Percentiles rank a stretch among this genome's conserved stretches.
phyloP scores from a whole-genome alignment of 1,140 invertebrate genomes.

The Drosophila watanabei region DNA sequence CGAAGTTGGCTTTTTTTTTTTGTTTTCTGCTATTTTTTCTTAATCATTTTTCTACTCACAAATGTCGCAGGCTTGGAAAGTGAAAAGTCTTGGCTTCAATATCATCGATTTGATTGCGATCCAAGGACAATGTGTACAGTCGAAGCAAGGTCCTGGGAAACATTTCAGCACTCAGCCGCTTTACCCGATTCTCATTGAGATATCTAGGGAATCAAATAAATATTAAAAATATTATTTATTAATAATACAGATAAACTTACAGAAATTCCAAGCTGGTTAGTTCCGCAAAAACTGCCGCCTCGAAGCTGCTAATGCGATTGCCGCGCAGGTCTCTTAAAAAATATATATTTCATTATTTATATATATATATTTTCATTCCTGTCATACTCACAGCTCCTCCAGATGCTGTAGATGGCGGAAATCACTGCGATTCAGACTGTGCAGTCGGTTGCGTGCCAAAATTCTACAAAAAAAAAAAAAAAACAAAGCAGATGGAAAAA shows the following conservation, averaged over 20 bases:
- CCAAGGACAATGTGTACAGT: conserved; percentile 83
- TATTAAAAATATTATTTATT: neutral
- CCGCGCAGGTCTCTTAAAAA: conserved; percentile 83
- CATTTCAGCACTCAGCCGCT: conserved; percentile 53
- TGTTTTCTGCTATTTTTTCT: neutral
- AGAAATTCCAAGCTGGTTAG: conserved; percentile 78
- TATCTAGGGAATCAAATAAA: conserved; percentile 44
- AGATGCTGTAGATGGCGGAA: conserved; percentile 73
- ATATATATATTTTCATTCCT: neutral
- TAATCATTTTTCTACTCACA: conserved; percentile 67
- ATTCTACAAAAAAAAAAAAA: conserved; percentile 75
- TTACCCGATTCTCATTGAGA: conserved; percentile 73
- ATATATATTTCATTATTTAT: neutral
- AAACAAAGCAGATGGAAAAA: conserved; percentile 58
- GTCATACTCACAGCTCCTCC: conserved; percentile 84
- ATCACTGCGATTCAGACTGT: conserved; percentile 59
- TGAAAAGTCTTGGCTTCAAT: conserved; percentile 76
- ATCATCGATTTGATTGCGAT: conserved; percentile 78
- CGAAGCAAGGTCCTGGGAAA: conserved; percentile 66
- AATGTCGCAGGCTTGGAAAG: conserved; percentile 64
- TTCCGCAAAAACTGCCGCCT: conserved; percentile 66
- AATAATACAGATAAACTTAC: conserved; percentile 77
- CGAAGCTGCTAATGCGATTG: conserved; percentile 80
- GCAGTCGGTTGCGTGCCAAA: conserved; percentile 79
- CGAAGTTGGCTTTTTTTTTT: too few relatives aligned